Evolutionary conservation across 2,113 vertebrate species (phyloP), one percentile per base, ranked within the genome.

Genomic region (Salminus brasiliensis): DNA sequence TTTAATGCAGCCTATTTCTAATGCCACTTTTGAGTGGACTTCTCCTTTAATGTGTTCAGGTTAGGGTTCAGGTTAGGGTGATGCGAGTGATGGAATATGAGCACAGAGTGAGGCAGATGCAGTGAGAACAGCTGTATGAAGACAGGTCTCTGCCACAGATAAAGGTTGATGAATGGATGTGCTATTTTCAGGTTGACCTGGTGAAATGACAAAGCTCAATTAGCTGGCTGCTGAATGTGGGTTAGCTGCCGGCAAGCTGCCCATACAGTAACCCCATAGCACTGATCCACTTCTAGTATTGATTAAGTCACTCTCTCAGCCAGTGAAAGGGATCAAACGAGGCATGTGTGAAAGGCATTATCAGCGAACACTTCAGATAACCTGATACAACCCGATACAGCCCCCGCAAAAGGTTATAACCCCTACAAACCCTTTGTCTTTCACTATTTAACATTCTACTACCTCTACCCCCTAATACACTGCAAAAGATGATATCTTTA

Each of bases 291-390:
- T 91, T 85, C n/a, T 52, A 29, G 78, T 92, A 93, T 93, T 92
- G 93, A 94, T 93, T 88, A 88, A 74, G 88, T 82, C 88, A 85
- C 71, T 83, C 85, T 85, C 72, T 86, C 85, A 86, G 74, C 71
- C 10, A 63, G 77, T 77, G 86, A 89, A 88, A 88, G 83, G 77
- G 87, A 91, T 91, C 89, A 92, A 92, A 91, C 84, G 80, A 87
- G 88, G 87, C 89, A 89, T 85, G 90, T 90, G 91, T 92, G 85
- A 93, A 91, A 92, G 91, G 89, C 92, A 93, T 94, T 93, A 92
- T 91, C 91, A 91, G 86, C 76, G 55, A 88, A 84, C 89, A 91
- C 90, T 92, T 89, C 88, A 90, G 91, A 92, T 92, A 91, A 92
- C 92, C 90, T 87, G 87, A 85, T 84, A 88, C 87, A 89, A 92